Percentiles rank a stretch among this genome's conserved stretches.
Evolutionary conservation across 1,140 invertebrate genomes (phyloP).

Genomic region (Leptonema lineaticorne): DNA sequence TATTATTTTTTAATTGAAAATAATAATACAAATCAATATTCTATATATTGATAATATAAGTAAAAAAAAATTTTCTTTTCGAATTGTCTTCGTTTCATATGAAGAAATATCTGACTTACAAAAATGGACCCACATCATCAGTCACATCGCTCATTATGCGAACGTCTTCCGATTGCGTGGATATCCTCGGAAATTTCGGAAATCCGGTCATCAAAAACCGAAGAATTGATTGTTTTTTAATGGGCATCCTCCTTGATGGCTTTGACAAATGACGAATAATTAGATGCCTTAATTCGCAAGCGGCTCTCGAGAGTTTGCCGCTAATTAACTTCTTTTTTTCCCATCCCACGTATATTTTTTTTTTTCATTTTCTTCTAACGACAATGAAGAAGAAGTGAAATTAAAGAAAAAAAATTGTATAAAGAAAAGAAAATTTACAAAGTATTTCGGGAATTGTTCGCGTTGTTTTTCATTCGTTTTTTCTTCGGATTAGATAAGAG

Average conservation of each 20-base stretch:
- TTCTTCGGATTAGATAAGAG: no score
- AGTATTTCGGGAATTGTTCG: neutral
- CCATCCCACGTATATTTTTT: neutral
- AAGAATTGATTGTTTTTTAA: constrained; percentile 13
- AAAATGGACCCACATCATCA: constrained; percentile 3
- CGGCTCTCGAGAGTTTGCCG: neutral
- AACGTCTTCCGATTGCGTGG: neutral
- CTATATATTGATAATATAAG: no score
- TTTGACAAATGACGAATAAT: constrained; percentile 16
- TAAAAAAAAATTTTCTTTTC: no score
- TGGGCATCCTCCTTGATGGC: neutral
- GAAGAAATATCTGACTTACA: no score
- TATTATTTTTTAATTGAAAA: no score
- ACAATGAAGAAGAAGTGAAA: no score
- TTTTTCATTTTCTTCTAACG: neutral
- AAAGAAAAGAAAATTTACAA: neutral
- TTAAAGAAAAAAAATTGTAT: no score
- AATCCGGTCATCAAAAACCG: neutral
- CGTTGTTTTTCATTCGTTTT: no score
- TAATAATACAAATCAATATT: no score
- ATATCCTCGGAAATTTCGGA: neutral
- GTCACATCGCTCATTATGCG: constrained; percentile 4
- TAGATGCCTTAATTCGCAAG: neutral
- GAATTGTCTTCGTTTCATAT: no score
- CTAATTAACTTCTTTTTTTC: neutral